phyloP scores from a whole-genome alignment of 2,113 vertebrate species.

The Pungitius pungitius region DNA sequence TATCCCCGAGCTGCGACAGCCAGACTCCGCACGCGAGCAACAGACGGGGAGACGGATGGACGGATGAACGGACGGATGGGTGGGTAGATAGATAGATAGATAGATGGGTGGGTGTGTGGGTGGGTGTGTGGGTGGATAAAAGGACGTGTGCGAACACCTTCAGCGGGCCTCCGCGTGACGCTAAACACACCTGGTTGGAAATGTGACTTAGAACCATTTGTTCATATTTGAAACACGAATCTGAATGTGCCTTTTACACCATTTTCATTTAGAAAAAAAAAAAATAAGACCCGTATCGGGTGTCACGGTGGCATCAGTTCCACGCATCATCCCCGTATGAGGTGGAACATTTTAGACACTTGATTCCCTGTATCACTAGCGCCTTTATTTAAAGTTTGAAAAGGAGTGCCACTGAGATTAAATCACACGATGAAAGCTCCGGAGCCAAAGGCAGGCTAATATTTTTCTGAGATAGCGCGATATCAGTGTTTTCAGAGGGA shows the following conservation, averaged over 20 bases:
- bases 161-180: constrained; percentile 32
- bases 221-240: neutral
- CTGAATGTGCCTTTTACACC: too few species aligned
- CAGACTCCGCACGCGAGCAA: constrained; percentile 64
- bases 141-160: constrained; percentile 29
- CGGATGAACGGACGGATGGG: constrained; percentile 28
- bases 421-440: constrained; percentile 52
- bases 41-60: constrained; percentile 50
- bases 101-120: constrained; percentile 28
- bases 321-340: neutral
- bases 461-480: constrained; percentile 47
- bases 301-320: neutral
- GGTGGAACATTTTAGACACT: constrained; percentile 33
- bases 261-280: neutral
- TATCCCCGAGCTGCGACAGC: constrained; percentile 66
- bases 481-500: constrained; percentile 44
- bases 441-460: constrained; percentile 48
- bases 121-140: constrained; percentile 19
- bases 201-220: too few species aligned
- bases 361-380: constrained; percentile 18
- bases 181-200: constrained; percentile 41
- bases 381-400: constrained; percentile 58
- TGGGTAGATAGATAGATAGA: constrained; percentile 1
- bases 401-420: constrained; percentile 47
- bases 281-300: neutral